A percentile compares a stretch with the other conserved stretches of the same genome.
Conservation (phyloP, 1,140 invertebrate genomes). For the Archegozetes longisetosus region DNA sequence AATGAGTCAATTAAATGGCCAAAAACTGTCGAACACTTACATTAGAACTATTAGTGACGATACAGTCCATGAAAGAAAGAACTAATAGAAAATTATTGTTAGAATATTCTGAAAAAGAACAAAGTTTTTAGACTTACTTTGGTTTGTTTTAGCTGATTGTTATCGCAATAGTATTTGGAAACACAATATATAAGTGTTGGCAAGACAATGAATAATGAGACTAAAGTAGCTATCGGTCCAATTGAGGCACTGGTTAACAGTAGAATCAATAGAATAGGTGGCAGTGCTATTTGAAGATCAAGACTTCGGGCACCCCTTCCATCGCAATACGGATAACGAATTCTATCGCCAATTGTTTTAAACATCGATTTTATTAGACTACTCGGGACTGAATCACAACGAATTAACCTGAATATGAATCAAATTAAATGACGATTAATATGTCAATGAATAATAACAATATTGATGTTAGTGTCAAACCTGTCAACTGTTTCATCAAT, state of each 20-base stretch:
- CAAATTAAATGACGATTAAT: too few species aligned
- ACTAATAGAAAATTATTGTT: neutral
- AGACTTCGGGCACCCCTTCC: too few species aligned
- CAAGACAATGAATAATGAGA: neutral
- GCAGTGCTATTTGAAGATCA: neutral
- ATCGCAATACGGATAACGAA: too few species aligned
- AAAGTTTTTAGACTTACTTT: neutral
- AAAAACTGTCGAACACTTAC: neutral
- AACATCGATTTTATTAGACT: too few species aligned
- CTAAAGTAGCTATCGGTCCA: neutral
- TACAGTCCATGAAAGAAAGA: neutral
- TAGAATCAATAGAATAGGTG: neutral
- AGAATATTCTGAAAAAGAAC: neutral
- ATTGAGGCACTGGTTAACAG: neutral
- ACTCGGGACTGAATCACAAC: too few species aligned
- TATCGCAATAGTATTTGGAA: neutral
- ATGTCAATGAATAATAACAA: too few species aligned
- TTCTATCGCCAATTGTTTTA: too few species aligned
- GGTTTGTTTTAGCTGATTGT: neutral
- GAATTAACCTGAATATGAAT: too few species aligned
- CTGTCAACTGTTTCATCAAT: too few species aligned
- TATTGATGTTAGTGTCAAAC: too few species aligned
- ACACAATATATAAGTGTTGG: neutral
- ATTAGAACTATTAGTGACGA: neutral
- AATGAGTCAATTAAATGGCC: constrained; percentile 10